Conservation (phyloP, 2,888 invertebrate genomes). For the Luperina testacea region DNA sequence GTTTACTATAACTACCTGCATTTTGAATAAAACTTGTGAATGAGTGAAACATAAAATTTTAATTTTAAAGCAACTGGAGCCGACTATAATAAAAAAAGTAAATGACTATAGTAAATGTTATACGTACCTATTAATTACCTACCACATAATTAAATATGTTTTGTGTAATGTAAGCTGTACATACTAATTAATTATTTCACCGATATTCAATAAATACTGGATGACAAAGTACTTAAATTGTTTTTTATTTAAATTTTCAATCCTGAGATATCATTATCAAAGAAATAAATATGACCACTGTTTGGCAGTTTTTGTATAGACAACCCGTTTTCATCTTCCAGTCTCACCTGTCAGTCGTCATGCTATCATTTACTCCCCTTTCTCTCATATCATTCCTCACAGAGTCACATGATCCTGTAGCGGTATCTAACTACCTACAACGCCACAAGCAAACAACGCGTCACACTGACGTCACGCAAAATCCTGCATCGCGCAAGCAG, state of each 20-base stretch:
- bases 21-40: not conserved
- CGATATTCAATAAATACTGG: conserved; percentile 14
- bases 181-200: not conserved
- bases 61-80: not conserved
- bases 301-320: too few relatives aligned
- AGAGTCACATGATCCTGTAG: too few relatives aligned
- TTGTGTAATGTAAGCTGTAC: conserved; percentile 7
- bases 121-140: not conserved
- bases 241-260: conserved; percentile 8
- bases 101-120: too few relatives aligned
- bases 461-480: too few relatives aligned
- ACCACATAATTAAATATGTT: conserved; percentile 13
- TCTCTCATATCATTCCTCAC: too few relatives aligned
- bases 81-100: not conserved
- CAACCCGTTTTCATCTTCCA: too few relatives aligned
- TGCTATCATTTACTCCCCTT: too few relatives aligned
- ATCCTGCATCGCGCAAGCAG: too few relatives aligned
- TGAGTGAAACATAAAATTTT: not conserved
- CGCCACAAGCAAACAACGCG: too few relatives aligned
- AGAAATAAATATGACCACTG: too few relatives aligned
- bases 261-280: not conserved
- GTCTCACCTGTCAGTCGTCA: too few relatives aligned
- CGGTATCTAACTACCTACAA: too few relatives aligned
- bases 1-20: not conserved
- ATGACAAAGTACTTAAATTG: not conserved